Conservation (phyloP, 2,797 vertebrate species). For the Vultur gryphus region DNA sequence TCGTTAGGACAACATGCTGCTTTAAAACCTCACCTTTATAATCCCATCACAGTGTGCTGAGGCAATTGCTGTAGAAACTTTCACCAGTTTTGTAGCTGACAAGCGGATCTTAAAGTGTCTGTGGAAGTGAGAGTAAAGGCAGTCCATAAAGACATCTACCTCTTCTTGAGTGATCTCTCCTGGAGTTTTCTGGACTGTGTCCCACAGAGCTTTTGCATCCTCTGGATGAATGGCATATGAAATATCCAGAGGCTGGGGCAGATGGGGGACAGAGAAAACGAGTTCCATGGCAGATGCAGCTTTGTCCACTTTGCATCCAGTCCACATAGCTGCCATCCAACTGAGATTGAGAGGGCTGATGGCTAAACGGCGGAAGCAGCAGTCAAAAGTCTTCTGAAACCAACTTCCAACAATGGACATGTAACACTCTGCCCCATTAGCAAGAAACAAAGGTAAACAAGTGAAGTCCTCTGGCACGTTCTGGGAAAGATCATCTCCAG, state of each 20-base stretch:
- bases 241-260: slow-evolving; percentile 80
- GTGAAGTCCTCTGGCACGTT: slow-evolving; percentile 80
- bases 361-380: slow-evolving; percentile 81
- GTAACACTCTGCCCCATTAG: slow-evolving; percentile 78
- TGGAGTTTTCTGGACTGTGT: slow-evolving; percentile 74
- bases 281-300: slow-evolving; percentile 76
- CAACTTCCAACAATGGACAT: slow-evolving; percentile 81
- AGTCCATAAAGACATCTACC: slow-evolving; percentile 83
- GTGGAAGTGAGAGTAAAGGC: slow-evolving; percentile 87
- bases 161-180: slow-evolving; percentile 82
- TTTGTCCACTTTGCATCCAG: slow-evolving; percentile 76
- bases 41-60: slow-evolving; percentile 83
- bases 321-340: slow-evolving; percentile 92
- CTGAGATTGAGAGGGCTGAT: slow-evolving; percentile 83
- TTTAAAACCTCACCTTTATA: slow-evolving; percentile 82
- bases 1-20: neutral
- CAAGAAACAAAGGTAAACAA: slow-evolving; percentile 88
- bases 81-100: slow-evolving; percentile 81
- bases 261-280: slow-evolving; percentile 80
- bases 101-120: slow-evolving; percentile 90
- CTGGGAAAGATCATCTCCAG: slow-evolving; percentile 79
- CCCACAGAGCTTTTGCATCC: slow-evolving; percentile 90
- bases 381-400: slow-evolving; percentile 91
- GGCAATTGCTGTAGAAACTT: slow-evolving; percentile 87
- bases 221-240: slow-evolving; percentile 81